phyloP scores from a whole-genome alignment of 2,888 invertebrate genomes.

The Antitype chi region DNA sequence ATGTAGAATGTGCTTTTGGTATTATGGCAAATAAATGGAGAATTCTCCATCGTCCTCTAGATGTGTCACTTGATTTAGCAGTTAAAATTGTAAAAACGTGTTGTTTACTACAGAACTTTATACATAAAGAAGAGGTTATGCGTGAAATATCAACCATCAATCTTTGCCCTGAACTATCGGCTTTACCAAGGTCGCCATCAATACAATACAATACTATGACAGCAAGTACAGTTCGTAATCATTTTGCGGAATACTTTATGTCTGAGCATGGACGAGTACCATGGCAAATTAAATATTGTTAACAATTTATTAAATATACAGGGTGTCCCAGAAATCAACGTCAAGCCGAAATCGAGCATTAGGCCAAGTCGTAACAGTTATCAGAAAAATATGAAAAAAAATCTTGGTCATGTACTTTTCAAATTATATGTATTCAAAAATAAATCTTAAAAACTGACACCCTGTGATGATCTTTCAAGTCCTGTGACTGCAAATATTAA shows the following conservation, averaged over 20 bases:
- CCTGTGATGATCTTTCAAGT: too few relatives aligned
- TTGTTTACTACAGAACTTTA: constrained; percentile 9
- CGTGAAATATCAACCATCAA: constrained; percentile 36
- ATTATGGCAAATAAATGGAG: constrained; percentile 4
- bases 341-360: too few relatives aligned
- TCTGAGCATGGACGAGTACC: too few relatives aligned
- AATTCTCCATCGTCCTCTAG: constrained; percentile 2
- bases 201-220: constrained; percentile 31
- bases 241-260: constrained; percentile 31
- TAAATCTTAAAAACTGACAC: too few relatives aligned
- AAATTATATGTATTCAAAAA: too few relatives aligned
- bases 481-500: too few relatives aligned
- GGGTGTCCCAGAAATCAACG: too few relatives aligned
- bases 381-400: too few relatives aligned
- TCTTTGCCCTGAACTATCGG: constrained; percentile 34
- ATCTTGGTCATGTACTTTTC: too few relatives aligned
- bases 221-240: constrained; percentile 34
- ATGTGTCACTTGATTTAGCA: constrained; percentile 5
- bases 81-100: constrained; percentile 6
- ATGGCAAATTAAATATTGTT: too few relatives aligned
- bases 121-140: constrained; percentile 16
- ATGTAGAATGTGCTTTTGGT: constrained; percentile 12
- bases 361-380: too few relatives aligned
- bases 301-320: too few relatives aligned
- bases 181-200: constrained; percentile 33